Conservation (phyloP, 2,888 invertebrate species). For the Isotomurus palustris region DNA sequence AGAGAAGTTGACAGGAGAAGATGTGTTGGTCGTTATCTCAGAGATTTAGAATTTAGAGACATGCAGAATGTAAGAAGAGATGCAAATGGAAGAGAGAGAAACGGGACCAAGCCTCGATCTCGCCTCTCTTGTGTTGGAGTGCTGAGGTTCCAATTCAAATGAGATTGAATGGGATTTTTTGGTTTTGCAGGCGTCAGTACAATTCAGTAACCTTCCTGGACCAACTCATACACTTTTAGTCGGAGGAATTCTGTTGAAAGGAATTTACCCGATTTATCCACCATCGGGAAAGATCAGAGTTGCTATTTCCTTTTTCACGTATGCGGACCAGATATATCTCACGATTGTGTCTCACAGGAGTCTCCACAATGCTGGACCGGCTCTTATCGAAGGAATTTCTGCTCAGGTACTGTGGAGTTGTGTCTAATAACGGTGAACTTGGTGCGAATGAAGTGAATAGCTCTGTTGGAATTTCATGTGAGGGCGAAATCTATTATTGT, state of each 20-base stretch:
- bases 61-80: too few species aligned
- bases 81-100: too few species aligned
- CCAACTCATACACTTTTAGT: conserved; percentile 52
- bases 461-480: too few species aligned
- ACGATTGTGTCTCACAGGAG: conserved; percentile 53
- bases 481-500: not conserved
- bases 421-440: not conserved
- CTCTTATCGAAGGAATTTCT: conserved; percentile 37
- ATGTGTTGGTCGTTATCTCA: too few species aligned
- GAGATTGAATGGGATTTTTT: not conserved
- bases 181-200: conserved; percentile 47
- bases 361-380: conserved; percentile 43
- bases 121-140: too few species aligned
- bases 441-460: too few species aligned
- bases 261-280: conserved; percentile 52
- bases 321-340: conserved; percentile 55
- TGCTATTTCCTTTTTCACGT: conserved; percentile 55
- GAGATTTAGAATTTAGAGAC: too few species aligned
- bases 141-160: too few species aligned
- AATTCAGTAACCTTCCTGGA: conserved; percentile 54
- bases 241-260: conserved; percentile 50
- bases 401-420: conserved; percentile 25
- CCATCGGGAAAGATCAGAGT: conserved; percentile 53
- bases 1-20: too few species aligned
- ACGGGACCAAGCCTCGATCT: too few species aligned